A percentile compares a stretch with the other conserved stretches of the same genome.
Evolutionary conservation across 2,797 vertebrate species (phyloP).

Genomic region (Peromyscus melanophrys): DNA sequence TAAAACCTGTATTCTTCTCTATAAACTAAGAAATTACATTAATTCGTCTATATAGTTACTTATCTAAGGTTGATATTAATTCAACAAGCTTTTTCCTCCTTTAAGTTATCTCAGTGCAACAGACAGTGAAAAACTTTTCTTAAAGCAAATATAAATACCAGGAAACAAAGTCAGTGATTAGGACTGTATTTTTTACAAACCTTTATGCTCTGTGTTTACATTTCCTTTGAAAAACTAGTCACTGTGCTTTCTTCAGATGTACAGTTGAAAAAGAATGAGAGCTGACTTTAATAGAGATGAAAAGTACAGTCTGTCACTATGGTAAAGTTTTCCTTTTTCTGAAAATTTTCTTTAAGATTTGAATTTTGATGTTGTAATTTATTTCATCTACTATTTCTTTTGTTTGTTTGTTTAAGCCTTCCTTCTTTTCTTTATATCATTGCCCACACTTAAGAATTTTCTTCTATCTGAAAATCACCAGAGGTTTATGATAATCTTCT

Average conservation of each 20-base stretch:
- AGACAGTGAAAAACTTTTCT: slow-evolving; percentile 42
- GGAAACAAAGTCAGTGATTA: slow-evolving; percentile 45
- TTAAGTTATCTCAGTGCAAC: slow-evolving; percentile 37
- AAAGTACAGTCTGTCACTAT: slow-evolving; percentile 6
- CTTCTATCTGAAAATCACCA: slow-evolving; percentile 42
- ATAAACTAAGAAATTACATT: slow-evolving; percentile 37
- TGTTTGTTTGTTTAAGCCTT: slow-evolving; percentile 63
- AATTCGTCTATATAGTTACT: slow-evolving; percentile 3
- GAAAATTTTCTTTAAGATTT: slow-evolving; percentile 46
- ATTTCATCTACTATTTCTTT: slow-evolving; percentile 46
- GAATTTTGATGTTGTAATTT: slow-evolving; percentile 5
- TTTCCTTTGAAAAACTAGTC: slow-evolving; percentile 53
- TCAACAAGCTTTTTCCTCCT: slow-evolving; percentile 62
- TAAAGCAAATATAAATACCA: slow-evolving; percentile 54
- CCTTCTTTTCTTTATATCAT: background rate
- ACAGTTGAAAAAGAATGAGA: slow-evolving; percentile 43
- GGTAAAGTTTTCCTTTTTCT: slow-evolving; percentile 38
- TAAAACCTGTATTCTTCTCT: background rate
- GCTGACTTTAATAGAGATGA: background rate
- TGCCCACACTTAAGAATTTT: slow-evolving; percentile 26
- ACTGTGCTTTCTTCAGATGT: slow-evolving; percentile 10
- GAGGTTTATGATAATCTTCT: slow-evolving; percentile 38
- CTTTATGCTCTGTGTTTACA: slow-evolving; percentile 60
- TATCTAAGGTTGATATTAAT: slow-evolving; percentile 40
- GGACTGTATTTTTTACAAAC: slow-evolving; percentile 13